These are phyloP conservation scores for Cylindroiulus punctatus DNA, from an alignment of 2,888 invertebrate genomes.

Conservation along the genomic window DNA sequence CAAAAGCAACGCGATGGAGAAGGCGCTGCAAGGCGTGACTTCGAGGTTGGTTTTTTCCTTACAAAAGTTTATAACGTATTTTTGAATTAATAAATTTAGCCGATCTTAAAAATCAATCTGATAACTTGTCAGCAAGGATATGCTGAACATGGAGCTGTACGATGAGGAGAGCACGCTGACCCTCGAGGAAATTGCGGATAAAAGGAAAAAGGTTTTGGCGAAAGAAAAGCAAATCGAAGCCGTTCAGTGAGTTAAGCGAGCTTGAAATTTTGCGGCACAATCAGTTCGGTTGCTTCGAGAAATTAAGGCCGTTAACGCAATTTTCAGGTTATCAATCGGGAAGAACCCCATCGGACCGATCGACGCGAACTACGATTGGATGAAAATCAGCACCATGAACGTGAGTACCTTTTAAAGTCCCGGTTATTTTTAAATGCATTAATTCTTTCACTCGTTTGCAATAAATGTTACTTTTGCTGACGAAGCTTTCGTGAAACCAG, in stretches of 20 bases:
- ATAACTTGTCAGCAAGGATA: neutral
- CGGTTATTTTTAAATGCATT: neutral
- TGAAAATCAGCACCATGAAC: constrained; percentile 44
- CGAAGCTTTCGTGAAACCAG: too few relatives aligned
- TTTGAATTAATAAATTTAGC: neutral
- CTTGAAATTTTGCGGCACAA: too few relatives aligned
- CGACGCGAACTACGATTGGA: constrained; percentile 42
- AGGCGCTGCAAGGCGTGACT: neutral
- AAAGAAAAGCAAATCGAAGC: constrained; percentile 9
- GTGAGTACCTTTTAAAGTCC: constrained; percentile 13
- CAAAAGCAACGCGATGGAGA: constrained; percentile 16
- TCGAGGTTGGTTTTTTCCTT: constrained; percentile 12
- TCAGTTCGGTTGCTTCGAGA: too few relatives aligned
- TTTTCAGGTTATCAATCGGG: neutral
- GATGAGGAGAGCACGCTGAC: neutral
- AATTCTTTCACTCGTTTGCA: neutral
- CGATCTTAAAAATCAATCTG: neutral
- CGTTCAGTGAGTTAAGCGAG: neutral
- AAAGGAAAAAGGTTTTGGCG: neutral
- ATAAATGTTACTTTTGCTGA: too few relatives aligned
- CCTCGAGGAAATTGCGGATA: neutral
- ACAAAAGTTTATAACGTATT: too few relatives aligned
- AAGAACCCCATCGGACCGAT: constrained; percentile 3
- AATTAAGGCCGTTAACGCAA: too few relatives aligned
- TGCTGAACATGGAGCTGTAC: neutral